Conservation (phyloP, 2,797 vertebrate genomes). For the Lagodon rhomboides region DNA sequence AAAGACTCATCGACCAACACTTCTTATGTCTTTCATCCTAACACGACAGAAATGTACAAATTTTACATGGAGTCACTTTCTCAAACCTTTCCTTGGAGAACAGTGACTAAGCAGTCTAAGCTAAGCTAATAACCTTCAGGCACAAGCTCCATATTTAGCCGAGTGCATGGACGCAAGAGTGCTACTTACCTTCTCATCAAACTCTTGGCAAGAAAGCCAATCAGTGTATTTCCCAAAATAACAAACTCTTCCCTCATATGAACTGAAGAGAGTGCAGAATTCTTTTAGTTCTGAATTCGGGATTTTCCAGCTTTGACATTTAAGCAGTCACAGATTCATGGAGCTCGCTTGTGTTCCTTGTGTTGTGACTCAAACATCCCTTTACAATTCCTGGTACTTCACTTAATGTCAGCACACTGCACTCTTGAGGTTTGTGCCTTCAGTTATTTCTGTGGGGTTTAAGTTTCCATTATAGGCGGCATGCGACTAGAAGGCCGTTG, state of each 20-base stretch:
- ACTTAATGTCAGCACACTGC: conserved; percentile 19
- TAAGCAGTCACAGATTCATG: conserved; percentile 16
- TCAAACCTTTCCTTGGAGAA: neutral
- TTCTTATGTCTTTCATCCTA: neutral
- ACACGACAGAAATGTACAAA: neutral
- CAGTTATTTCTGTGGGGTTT: conserved; percentile 23
- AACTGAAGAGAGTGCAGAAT: neutral
- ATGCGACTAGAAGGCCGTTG: neutral
- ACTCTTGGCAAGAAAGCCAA: neutral
- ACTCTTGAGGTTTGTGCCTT: conserved; percentile 22
- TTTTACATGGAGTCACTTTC: too few relatives aligned
- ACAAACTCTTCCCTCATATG: neutral
- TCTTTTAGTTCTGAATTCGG: neutral
- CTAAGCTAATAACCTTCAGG: neutral
- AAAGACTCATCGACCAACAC: too few relatives aligned
- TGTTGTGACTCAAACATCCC: neutral
- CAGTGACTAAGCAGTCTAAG: neutral
- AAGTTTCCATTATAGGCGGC: conserved; percentile 20
- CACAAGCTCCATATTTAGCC: neutral
- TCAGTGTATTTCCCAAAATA: neutral
- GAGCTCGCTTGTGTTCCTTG: neutral
- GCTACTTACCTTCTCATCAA: neutral
- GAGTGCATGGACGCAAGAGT: neutral
- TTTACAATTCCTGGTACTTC: conserved; percentile 17
- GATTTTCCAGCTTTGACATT: conserved; percentile 29